Conservation (phyloP, 2,113 vertebrate genomes). For the Corvus moneduloides region DNA sequence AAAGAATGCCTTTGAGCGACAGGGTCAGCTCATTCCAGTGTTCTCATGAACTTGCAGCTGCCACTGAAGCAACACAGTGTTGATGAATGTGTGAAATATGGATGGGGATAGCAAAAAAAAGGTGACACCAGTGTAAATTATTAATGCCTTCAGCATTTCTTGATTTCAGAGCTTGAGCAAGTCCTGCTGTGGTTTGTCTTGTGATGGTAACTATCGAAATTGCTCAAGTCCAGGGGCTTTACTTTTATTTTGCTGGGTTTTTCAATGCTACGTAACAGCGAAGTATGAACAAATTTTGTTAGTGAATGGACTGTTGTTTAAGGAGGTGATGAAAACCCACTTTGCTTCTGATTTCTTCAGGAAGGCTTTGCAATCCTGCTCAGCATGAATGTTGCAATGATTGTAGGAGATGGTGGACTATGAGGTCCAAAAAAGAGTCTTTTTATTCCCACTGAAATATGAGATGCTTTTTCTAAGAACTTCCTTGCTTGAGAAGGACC, state of each 20-base stretch:
- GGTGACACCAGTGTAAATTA: neutral
- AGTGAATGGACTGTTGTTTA: neutral
- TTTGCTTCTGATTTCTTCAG: neutral
- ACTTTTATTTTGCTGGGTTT: neutral
- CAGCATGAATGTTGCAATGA: neutral
- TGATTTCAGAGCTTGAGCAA: neutral
- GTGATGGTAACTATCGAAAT: neutral
- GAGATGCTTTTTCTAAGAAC: neutral
- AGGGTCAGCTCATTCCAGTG: neutral
- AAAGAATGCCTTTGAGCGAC: neutral
- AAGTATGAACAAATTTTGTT: neutral
- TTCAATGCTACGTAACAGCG: neutral
- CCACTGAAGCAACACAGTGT: neutral
- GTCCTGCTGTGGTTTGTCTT: neutral
- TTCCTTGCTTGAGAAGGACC: neutral
- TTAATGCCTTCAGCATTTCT: neutral
- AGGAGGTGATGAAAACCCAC: neutral
- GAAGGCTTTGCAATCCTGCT: neutral
- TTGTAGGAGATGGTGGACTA: neutral
- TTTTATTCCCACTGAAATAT: neutral
- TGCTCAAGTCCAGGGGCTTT: neutral
- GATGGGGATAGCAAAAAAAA: neutral
- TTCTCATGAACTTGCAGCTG: neutral
- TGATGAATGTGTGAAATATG: neutral
- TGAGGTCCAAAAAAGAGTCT: neutral